Conservation (phyloP, 2,113 vertebrate genomes). For the Pelobates fuscus region DNA sequence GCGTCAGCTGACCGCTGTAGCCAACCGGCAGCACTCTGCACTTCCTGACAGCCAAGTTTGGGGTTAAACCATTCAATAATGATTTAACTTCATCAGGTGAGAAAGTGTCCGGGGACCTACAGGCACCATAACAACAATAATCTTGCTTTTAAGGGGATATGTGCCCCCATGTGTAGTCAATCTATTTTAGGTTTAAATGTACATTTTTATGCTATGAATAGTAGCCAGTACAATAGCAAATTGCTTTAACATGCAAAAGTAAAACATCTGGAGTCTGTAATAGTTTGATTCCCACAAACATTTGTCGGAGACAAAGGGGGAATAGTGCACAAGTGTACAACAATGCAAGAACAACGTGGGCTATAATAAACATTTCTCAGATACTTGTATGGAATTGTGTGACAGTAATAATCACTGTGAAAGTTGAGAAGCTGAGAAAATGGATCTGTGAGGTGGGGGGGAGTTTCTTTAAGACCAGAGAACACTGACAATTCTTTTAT, state of each 20-base stretch:
- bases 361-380: conserved; percentile 31
- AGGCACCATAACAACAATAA: no score
- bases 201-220: not conserved
- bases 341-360: conserved; percentile 14
- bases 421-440: conserved; percentile 35
- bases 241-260: conserved; percentile 1
- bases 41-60: no score
- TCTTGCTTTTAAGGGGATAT: no score
- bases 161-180: no score
- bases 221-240: not conserved
- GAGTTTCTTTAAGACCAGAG: conserved; percentile 5
- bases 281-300: not conserved
- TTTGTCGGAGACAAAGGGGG: not conserved
- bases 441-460: not conserved
- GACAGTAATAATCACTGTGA: conserved; percentile 33
- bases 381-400: conserved; percentile 24
- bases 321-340: conserved; percentile 13
- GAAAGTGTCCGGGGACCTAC: no score
- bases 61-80: no score
- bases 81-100: no score
- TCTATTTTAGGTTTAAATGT: no score
- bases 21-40: no score
- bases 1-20: no score
- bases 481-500: conserved; percentile 35
- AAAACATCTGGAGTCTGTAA: conserved; percentile 17